Conservation (phyloP, 2,797 vertebrate genomes). For the Pteropus rufus region DNA sequence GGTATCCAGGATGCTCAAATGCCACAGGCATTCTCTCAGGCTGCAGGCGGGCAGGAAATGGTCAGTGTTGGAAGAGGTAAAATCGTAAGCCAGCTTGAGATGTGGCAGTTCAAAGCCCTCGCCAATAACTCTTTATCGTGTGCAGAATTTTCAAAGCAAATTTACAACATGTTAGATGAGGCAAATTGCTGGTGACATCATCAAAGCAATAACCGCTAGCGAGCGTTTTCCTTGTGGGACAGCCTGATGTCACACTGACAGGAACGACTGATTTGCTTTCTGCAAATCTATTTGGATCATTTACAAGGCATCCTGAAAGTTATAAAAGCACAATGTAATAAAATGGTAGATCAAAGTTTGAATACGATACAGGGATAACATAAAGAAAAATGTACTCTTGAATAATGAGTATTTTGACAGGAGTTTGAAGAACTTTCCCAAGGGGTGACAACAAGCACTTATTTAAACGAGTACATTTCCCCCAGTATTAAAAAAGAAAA, state of each 20-base stretch:
- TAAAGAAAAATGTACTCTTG: not conserved
- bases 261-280: constrained; percentile 58
- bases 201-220: constrained; percentile 66
- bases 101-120: not conserved
- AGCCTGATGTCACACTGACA: constrained; percentile 49
- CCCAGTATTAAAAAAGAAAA: not conserved
- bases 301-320: constrained; percentile 42
- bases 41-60: not conserved
- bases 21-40: too few relatives aligned
- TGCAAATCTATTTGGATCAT: constrained; percentile 65
- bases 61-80: constrained; percentile 8
- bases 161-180: constrained; percentile 42
- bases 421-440: not conserved
- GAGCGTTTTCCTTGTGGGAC: constrained; percentile 50
- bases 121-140: constrained; percentile 37
- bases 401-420: constrained; percentile 14
- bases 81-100: not conserved
- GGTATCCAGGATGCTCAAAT: not conserved
- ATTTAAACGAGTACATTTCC: constrained; percentile 34
- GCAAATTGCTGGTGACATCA: constrained; percentile 75
- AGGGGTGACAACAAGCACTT: not conserved
- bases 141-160: constrained; percentile 37
- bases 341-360: not conserved
- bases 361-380: not conserved
- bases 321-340: constrained; percentile 19